Base-by-base conservation (phyloP, 1,140 invertebrate species). In the Apis florea region DNA sequence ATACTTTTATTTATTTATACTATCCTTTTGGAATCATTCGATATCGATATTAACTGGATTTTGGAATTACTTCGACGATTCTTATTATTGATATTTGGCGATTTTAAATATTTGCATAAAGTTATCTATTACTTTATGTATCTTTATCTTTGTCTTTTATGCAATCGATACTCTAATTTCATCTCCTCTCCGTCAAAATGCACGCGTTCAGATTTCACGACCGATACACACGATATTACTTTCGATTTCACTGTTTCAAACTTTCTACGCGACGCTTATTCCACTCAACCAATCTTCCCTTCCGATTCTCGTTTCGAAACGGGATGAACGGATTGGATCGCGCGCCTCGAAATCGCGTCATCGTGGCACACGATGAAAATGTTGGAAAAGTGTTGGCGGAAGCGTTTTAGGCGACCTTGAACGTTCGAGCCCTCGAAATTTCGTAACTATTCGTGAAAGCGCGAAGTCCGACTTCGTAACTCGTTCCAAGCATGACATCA, bases 401-500 rank as follows among this genome's bases (percentile, higher is more conserved):
- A 86, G 61, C 61, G 67, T 58, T n/a, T 9, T 21, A 17, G 31
- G 53, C 56, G 86, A 85, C 88, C 88, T 90, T 90, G 90, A 79
- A 68, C 51, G 64, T 40, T n/a, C n/a, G n/a, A 69, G 80, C 81
- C 56, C 68, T 75, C 82, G 72, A 83, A 90, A 89, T 92, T 91
- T 92, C 85, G 86, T 91, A 91, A 92, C 88, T 84, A 66, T 59
- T 49, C 77, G 80, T 69, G 83, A 83, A 84, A 82, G 77, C 74
- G 75, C 69, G 69, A 40, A 40, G 79, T 74, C 75, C 58, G 67
- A 85, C 78, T 81, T 85, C 61, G 82, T 90, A 90, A 90, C 74
- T 91, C 90, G 89, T 91, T 90, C 86, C 84, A 88, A 86, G 77
- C 88, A 82, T 92, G 90, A 92, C 90, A 90, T 92, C 89, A 91